A percentile compares a stretch with the other conserved stretches of the same genome.
phyloP scores from a whole-genome alignment of 92 coral and sea anemone species.

The Micromussa lordhowensis region DNA sequence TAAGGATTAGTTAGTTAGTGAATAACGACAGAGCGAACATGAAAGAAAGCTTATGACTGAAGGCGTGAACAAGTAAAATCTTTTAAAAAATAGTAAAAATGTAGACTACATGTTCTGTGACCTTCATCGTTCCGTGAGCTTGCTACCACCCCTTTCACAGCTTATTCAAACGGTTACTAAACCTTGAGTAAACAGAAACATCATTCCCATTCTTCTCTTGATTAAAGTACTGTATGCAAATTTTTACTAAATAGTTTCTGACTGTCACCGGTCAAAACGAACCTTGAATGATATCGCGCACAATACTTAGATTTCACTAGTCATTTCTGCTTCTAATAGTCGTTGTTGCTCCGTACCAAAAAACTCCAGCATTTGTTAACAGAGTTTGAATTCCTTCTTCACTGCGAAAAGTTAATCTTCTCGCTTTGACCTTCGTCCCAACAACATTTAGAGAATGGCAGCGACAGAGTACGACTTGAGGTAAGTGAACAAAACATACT shows the following conservation, averaged over 20 bases:
- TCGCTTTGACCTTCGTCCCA: background rate
- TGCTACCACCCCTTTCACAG: too few relatives aligned
- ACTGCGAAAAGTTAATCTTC: background rate
- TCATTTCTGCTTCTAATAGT: background rate
- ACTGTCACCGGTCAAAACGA: background rate
- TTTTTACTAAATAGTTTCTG: background rate
- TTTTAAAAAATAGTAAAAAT: too few relatives aligned
- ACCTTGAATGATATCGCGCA: background rate
- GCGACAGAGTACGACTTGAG: background rate
- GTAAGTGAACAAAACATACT: background rate
- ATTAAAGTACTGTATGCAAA: background rate
- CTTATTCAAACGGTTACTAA: background rate
- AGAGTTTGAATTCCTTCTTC: slow-evolving; percentile 22
- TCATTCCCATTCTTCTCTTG: background rate
- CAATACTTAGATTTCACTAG: background rate
- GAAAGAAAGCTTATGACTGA: too few relatives aligned
- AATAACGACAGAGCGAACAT: too few relatives aligned
- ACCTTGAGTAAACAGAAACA: slow-evolving; percentile 7
- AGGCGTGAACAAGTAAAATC: too few relatives aligned
- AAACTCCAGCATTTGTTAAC: background rate
- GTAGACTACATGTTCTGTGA: too few relatives aligned
- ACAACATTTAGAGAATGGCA: background rate
- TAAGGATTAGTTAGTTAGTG: too few relatives aligned
- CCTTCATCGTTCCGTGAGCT: too few relatives aligned
- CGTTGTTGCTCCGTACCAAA: background rate